Evolutionary conservation across 2,797 vertebrate genomes (phyloP).

Genomic region (Xerus rutilus): DNA sequence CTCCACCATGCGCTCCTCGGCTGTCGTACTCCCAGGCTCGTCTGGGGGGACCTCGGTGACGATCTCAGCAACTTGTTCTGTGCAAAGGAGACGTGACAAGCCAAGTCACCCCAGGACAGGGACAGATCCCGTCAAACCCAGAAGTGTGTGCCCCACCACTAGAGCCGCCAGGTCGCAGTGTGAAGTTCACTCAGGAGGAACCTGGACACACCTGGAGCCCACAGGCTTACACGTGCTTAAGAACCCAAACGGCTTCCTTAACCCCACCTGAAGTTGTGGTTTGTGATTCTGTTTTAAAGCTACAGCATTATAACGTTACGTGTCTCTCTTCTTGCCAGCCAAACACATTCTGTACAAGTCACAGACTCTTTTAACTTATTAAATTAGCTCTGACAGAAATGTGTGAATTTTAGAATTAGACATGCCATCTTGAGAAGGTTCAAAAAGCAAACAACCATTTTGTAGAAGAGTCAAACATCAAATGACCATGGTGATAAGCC

Average conservation of each 20-base stretch:
- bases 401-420: neutral
- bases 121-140: neutral
- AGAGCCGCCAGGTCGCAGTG: rapidly evolving
- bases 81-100: neutral
- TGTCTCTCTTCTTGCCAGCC: neutral
- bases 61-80: conserved; percentile 86
- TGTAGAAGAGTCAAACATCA: neutral
- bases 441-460: neutral
- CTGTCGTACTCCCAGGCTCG: conserved; percentile 82
- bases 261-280: neutral
- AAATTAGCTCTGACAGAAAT: neutral
- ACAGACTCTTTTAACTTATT: neutral
- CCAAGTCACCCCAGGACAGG: neutral
- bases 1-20: conserved; percentile 90
- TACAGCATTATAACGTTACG: neutral
- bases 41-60: conserved; percentile 87
- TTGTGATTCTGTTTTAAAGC: neutral
- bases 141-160: rapidly evolving
- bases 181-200: too few relatives aligned
- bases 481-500: neutral
- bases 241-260: neutral
- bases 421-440: too few relatives aligned
- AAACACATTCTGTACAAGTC: rapidly evolving
- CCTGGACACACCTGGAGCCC: neutral
- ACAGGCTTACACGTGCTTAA: too few relatives aligned